Evolutionary conservation across 1,140 invertebrate genomes (phyloP), one percentile per base, ranked within the genome.

Genomic region (Temnothorax longispinosus): DNA sequence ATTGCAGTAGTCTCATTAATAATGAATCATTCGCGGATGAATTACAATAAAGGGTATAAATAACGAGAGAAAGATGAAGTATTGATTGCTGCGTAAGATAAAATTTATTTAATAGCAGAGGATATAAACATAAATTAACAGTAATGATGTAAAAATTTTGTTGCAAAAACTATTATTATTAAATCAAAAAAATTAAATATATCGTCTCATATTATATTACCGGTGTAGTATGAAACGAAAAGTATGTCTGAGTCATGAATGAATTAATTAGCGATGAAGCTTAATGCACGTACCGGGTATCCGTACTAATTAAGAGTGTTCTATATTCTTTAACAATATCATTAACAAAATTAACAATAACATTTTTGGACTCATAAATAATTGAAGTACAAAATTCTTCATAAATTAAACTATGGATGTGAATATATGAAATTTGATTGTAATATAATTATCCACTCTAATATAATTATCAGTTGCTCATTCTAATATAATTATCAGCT

Each of bases 301-400:
- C 15, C 18, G n/a, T 35, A n/a, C 0, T 76, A 76, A 76, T 76
- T 76, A 76, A 32, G 7, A 76, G 8, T 44, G 21, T 76, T 60
- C 6, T 32, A 15, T 5, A 18, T 3, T 41, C 8, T 76, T 76
- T 76, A 6, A 44, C 3, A 35, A 74, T 38, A n/a, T 3, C 13
- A 35, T 74, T 74, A n/a, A 74, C 5, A 74, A 74, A n/a, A 35
- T 74, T 54, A 1, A 15, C 2, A 15, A 11, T 35, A 74, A 38
- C 8, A 74, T 41, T 32, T 47, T 41, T 41, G 4, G 11, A 50
- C 21, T 71, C 8, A 38, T 64, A 15, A 35, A 64, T 7, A 64
- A 64, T 5, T 18, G 8, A 64, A 35, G 32, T 71, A 2, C 6
- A 41, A 41, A 41, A 41, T 41, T 41, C 38, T 41, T 41, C 6